Conservation (phyloP, 2,113 vertebrate species). For the Lasiurus borealis region DNA sequence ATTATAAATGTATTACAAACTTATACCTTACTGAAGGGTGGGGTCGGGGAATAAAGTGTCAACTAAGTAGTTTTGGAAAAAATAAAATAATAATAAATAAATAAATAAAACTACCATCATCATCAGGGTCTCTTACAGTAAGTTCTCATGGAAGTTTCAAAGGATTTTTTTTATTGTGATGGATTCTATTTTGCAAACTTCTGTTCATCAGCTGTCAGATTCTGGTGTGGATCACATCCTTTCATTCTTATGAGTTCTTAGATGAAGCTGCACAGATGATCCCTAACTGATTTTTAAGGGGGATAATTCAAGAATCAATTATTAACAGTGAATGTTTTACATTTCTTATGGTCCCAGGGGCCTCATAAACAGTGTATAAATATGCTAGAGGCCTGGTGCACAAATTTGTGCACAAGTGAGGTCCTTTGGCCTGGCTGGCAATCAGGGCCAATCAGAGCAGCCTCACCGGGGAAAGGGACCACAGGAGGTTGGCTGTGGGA, state of each 20-base stretch:
- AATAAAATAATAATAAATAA: too few species aligned
- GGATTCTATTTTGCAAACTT: constrained; percentile 7
- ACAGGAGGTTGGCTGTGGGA: too few species aligned
- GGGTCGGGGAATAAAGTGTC: not conserved
- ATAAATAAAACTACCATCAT: not conserved
- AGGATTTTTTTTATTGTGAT: not conserved
- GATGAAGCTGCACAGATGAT: not conserved
- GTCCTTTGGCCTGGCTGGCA: too few species aligned
- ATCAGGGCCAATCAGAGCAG: too few species aligned
- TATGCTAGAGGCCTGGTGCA: too few species aligned
- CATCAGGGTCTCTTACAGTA: not conserved
- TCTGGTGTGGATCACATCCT: not conserved
- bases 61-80: not conserved
- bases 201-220: not conserved
- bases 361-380: too few species aligned
- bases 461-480: too few species aligned
- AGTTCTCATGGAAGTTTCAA: not conserved
- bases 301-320: too few species aligned
- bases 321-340: too few species aligned
- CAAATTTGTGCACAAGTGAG: too few species aligned
- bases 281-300: not conserved
- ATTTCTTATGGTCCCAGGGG: too few species aligned
- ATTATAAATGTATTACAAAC: not conserved
- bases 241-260: not conserved
- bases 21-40: not conserved